Conservation (phyloP, 2,888 invertebrate species). For the Ceraclea dissimilis region DNA sequence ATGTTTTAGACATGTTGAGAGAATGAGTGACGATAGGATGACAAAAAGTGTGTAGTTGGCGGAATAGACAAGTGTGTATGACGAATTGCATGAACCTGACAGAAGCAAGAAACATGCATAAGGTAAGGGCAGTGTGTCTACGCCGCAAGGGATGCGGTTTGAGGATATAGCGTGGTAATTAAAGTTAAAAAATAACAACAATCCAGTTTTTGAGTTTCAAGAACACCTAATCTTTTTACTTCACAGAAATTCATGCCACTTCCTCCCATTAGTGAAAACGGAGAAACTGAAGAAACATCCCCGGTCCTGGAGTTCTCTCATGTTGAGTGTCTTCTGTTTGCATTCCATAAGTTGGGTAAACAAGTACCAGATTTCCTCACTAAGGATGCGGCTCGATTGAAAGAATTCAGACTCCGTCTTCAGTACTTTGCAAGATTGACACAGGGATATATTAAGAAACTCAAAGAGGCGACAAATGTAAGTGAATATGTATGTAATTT, state of each 20-base stretch:
- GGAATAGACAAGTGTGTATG: no score
- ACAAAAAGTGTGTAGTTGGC: no score
- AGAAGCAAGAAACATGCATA: no score
- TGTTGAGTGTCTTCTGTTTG: slow-evolving; percentile 84
- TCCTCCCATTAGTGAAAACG: slow-evolving; percentile 64
- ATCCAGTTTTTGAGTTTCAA: no score
- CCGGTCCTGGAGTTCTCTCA: slow-evolving; percentile 90
- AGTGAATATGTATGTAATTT: slow-evolving; percentile 4
- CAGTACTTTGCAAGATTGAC: slow-evolving; percentile 90
- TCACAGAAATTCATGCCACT: slow-evolving; percentile 79
- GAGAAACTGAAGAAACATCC: slow-evolving; percentile 42
- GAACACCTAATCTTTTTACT: background rate
- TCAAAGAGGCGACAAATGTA: slow-evolving; percentile 55
- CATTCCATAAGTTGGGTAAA: slow-evolving; percentile 68
- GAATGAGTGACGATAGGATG: no score
- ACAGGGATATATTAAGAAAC: slow-evolving; percentile 71
- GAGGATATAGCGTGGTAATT: no score
- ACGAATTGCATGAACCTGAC: no score
- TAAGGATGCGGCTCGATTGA: slow-evolving; percentile 63
- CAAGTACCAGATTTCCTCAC: slow-evolving; percentile 68
- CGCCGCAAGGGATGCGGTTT: no score
- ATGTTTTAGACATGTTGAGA: no score
- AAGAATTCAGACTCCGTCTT: slow-evolving; percentile 78
- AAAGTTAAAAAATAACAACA: no score
- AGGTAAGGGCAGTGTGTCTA: no score